Evolutionary conservation across 2,797 vertebrate species (phyloP), one percentile per base, ranked within the genome.

Genomic region (Malurus leucopterus): DNA sequence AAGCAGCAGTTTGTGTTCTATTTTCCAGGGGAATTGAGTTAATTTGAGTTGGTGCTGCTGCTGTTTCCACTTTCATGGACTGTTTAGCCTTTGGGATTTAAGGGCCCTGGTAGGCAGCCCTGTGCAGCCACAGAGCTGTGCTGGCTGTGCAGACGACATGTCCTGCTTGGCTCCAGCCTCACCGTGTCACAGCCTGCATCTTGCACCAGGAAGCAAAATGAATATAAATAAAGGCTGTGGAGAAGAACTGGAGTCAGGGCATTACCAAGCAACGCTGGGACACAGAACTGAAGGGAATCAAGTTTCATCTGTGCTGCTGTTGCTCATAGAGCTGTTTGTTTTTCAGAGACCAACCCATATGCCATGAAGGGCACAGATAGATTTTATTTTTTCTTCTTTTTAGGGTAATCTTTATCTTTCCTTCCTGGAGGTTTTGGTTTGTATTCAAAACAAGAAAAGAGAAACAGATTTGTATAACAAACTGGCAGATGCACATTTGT

Each of bases 401-500:
- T 19, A 20, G 23, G n/a, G 3, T 23, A 90, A 11, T 53, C 27
- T 79, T 72, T 74, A 72, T 74, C 44, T 83, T 88, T 76, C 13
- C 19, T 82, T 92, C 84, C 50, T 38, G 49, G 61, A 86, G 40
- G 10, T 65, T 75, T 87, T 58, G 7, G 5, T 20, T 80, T 81
- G 27, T 57, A 46, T 78, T 89, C 46, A 78, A 73, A 94, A 84
- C 34, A 87, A 81, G 41, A 70, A 49, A 62, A 72, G 16, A 90
- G 29, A 71, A 93, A 69, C 41, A 90, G 61, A 75, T 84, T 74
- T 93, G 29, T 92, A 24, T 75, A 92, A 84, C 19, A 77, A 94
- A 93, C 58, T 70, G 21, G 17, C 8, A 29, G 57, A 80, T 70
- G 62, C 47, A 76, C 59, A 86, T 84, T 55, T 94, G 83, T 1